phyloP scores from a whole-genome alignment of 2,797 vertebrate species.

The Pagetopsis macropterus region DNA sequence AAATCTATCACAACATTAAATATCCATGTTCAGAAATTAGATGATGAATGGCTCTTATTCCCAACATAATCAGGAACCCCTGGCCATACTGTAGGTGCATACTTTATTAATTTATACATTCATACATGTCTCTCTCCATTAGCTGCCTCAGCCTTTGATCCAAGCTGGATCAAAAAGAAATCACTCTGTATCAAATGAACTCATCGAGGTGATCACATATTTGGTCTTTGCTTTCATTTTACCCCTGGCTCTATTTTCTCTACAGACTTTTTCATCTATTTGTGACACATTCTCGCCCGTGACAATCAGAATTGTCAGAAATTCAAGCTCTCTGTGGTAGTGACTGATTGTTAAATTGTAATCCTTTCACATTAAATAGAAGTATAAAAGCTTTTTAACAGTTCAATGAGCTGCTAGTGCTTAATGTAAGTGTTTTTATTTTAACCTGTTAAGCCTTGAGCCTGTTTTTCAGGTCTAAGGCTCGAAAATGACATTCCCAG shows the following conservation, averaged over 20 bases:
- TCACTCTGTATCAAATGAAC: constrained; percentile 39
- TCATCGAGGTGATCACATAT: constrained; percentile 41
- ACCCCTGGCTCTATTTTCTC: constrained; percentile 18
- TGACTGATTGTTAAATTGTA: no score
- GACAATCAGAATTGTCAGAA: not conserved
- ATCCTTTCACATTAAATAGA: no score
- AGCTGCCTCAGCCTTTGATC: constrained; percentile 56
- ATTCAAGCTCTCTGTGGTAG: no score
- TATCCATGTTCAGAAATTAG: constrained; percentile 32
- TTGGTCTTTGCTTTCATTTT: constrained; percentile 35
- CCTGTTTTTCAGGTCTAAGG: no score
- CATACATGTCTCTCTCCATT: constrained; percentile 52
- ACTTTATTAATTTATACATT: constrained; percentile 52
- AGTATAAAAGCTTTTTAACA: no score
- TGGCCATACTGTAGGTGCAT: constrained; percentile 29
- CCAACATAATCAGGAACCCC: constrained; percentile 43
- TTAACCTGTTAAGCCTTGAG: no score
- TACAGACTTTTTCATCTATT: constrained; percentile 1
- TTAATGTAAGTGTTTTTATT: no score
- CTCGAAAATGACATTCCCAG: no score
- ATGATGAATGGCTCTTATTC: constrained; percentile 40
- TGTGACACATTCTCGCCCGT: constrained; percentile 12
- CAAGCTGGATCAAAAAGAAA: constrained; percentile 54
- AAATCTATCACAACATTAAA: not conserved
- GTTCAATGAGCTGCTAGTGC: no score